Percentiles rank a stretch among this genome's conserved stretches.
Evolutionary conservation across 2,888 invertebrate genomes (phyloP).

Genomic region (Folsomia candida): DNA sequence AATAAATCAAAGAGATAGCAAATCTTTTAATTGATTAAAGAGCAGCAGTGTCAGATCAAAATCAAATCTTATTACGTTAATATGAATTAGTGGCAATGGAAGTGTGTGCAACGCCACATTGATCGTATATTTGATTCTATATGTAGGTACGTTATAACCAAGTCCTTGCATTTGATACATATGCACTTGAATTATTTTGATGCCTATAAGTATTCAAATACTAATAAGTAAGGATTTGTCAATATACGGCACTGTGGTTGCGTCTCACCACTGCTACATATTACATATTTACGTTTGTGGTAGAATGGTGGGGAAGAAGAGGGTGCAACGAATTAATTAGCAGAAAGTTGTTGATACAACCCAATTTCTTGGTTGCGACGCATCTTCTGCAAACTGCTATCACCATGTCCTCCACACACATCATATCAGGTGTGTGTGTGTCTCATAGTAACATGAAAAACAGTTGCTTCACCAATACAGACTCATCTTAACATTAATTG

Average conservation of each 20-base stretch:
- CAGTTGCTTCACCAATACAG: too few relatives aligned
- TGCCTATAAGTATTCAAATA: constrained; percentile 1
- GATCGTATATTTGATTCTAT: neutral
- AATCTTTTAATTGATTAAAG: constrained; percentile 4
- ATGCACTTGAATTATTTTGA: neutral
- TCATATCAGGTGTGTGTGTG: too few relatives aligned
- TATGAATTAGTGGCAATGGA: neutral
- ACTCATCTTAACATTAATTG: too few relatives aligned
- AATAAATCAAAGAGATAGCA: neutral
- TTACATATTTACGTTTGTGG: too few relatives aligned
- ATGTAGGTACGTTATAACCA: neutral
- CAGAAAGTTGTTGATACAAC: constrained; percentile 19
- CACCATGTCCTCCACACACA: neutral
- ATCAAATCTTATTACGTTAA: neutral
- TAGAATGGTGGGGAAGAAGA: neutral
- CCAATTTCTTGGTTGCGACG: constrained; percentile 4
- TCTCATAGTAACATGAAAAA: too few relatives aligned
- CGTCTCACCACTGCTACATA: neutral
- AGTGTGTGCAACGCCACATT: neutral
- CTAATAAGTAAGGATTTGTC: constrained; percentile 16
- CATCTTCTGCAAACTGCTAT: constrained; percentile 12
- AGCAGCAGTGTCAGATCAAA: neutral
- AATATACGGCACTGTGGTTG: neutral
- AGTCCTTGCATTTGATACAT: neutral
- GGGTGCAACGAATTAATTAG: constrained; percentile 10